phyloP scores from a whole-genome alignment of 1,140 invertebrate genomes.

The Penaeus vannamei region DNA sequence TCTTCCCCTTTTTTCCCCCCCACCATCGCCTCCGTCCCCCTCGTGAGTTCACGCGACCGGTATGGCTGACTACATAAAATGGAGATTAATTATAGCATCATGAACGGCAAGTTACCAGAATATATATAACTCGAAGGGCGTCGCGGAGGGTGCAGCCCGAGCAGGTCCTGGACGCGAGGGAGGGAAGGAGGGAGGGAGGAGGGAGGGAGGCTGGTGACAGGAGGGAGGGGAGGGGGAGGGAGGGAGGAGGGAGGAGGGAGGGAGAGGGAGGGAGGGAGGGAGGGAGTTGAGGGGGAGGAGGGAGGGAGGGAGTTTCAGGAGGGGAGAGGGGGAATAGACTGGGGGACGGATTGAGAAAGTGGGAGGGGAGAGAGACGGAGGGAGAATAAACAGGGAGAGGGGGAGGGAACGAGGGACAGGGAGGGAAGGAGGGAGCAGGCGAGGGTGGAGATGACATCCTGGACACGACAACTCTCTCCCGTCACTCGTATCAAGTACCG shows the following conservation, averaged over 20 bases:
- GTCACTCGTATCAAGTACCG: too few species aligned
- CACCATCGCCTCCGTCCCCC: background rate
- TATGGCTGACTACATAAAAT: too few species aligned
- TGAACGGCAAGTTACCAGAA: too few species aligned
- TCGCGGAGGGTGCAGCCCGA: too few species aligned
- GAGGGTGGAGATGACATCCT: background rate
- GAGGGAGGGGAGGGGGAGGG: background rate
- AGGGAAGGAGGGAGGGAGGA: background rate
- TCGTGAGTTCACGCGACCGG: too few species aligned
- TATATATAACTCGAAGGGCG: too few species aligned
- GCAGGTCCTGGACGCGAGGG: too few species aligned
- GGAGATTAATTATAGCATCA: too few species aligned
- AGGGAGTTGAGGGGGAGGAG: background rate
- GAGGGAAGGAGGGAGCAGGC: slow-evolving; percentile 1
- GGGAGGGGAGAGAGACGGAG: background rate
- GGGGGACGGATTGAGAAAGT: background rate
- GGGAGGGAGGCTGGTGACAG: background rate
- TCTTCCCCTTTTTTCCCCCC: background rate
- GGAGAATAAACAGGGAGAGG: background rate
- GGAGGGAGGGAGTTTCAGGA: background rate
- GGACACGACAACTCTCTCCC: too few species aligned
- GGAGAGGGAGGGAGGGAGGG: too few species aligned
- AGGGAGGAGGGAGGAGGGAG: background rate
- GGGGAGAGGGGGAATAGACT: background rate
- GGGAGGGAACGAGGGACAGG: background rate